A percentile compares a stretch with the other conserved stretches of the same genome.
These are phyloP conservation scores for Parus major DNA, from an alignment of 2,113 vertebrate genomes.

Conservation along the genomic window DNA sequence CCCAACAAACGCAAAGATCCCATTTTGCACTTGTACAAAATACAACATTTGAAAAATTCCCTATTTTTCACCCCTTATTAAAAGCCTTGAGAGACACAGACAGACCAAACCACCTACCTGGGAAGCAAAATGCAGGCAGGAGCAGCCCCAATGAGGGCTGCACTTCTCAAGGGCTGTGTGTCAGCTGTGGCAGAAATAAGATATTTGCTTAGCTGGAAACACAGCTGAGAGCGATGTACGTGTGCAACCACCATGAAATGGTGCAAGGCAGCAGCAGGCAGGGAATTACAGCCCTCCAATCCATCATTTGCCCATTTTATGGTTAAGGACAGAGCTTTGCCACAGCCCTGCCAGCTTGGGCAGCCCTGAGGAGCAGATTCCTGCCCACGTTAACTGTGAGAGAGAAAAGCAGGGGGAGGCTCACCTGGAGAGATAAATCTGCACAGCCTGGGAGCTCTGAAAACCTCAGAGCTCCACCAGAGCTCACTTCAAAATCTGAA, in stretches of 20 bases:
- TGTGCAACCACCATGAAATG: slow-evolving; percentile 17
- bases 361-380: neutral
- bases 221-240: slow-evolving; percentile 54
- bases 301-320: neutral
- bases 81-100: neutral
- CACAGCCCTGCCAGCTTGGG: neutral
- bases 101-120: slow-evolving; percentile 19
- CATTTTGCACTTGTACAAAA: neutral
- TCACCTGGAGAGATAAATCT: slow-evolving; percentile 15
- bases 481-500: neutral
- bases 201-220: slow-evolving; percentile 45
- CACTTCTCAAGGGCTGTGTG: slow-evolving; percentile 24
- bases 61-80: neutral
- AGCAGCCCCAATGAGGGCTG: neutral
- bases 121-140: slow-evolving; percentile 20
- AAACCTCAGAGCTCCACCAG: neutral
- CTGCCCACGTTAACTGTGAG: neutral
- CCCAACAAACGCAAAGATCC: neutral
- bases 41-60: neutral
- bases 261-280: slow-evolving; percentile 29
- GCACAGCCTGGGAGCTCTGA: neutral
- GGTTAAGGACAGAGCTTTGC: slow-evolving; percentile 2
- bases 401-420: neutral
- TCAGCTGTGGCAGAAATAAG: slow-evolving; percentile 55
- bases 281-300: slow-evolving; percentile 25